Conservation (phyloP, 2,797 vertebrate genomes). For the Lutjanus argentimaculatus region DNA sequence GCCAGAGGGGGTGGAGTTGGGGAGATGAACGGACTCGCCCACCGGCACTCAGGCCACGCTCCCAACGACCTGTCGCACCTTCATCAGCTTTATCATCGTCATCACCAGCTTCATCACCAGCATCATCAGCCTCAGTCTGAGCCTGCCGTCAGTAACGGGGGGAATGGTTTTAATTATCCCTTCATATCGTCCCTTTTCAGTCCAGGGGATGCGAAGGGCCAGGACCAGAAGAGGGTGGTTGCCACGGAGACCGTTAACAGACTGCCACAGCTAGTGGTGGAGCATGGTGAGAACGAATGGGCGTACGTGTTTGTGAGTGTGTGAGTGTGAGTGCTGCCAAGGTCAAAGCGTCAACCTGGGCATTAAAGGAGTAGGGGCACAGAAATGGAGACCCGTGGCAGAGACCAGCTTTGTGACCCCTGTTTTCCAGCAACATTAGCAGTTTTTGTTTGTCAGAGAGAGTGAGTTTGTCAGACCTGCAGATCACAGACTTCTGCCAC, state of each 20-base stretch:
- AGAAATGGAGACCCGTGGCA: constrained; percentile 18
- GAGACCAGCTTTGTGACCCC: background rate
- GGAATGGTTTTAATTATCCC: constrained; percentile 91
- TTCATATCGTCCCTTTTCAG: constrained; percentile 89
- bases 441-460: constrained; percentile 2
- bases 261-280: constrained; percentile 89
- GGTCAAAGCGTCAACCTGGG: constrained; percentile 11
- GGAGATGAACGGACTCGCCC: constrained; percentile 81
- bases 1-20: constrained; percentile 66
- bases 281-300: constrained; percentile 87
- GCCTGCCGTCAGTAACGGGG: constrained; percentile 74
- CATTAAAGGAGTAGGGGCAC: constrained; percentile 2
- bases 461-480: constrained; percentile 8
- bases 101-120: constrained; percentile 88
- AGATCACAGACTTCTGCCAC: constrained; percentile 24
- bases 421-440: background rate
- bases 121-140: constrained; percentile 56
- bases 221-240: constrained; percentile 80
- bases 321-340: constrained; percentile 6
- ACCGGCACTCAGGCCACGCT: constrained; percentile 79
- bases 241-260: constrained; percentile 84
- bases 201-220: constrained; percentile 64
- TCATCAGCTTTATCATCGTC: constrained; percentile 91
- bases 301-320: constrained; percentile 32
- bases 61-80: constrained; percentile 88